These are phyloP conservation scores for Drosophila trichaetosa DNA, from an alignment of 2,888 invertebrate genomes.

Conservation along the genomic window DNA sequence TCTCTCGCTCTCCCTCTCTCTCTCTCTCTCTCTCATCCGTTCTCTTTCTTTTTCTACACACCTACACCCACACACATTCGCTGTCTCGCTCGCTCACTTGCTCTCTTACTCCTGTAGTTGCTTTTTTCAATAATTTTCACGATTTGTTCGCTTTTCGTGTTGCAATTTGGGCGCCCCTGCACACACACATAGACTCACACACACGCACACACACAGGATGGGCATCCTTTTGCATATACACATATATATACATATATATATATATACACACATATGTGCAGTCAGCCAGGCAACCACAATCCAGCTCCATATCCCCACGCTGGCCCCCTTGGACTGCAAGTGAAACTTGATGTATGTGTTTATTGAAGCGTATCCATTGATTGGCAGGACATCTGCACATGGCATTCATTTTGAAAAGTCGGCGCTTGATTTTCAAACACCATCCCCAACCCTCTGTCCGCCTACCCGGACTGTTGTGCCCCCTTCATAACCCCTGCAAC, in stretches of 20 bases:
- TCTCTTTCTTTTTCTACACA: slow-evolving; percentile 1
- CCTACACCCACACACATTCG: slow-evolving; percentile 1
- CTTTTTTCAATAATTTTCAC: slow-evolving; percentile 74
- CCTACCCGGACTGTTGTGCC: background rate
- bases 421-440: slow-evolving; percentile 41
- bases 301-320: slow-evolving; percentile 1
- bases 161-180: slow-evolving; percentile 65
- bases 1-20: background rate
- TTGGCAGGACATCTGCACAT: slow-evolving; percentile 85
- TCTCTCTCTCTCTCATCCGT: slow-evolving; percentile 1
- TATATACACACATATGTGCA: slow-evolving; percentile 39
- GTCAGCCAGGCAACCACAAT: slow-evolving; percentile 55
- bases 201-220: slow-evolving; percentile 7
- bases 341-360: slow-evolving; percentile 74
- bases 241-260: background rate
- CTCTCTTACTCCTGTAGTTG: slow-evolving; percentile 28
- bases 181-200: background rate
- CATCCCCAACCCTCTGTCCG: background rate
- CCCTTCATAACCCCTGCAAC: background rate
- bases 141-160: slow-evolving; percentile 77
- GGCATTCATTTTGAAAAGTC: slow-evolving; percentile 82
- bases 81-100: slow-evolving; percentile 13
- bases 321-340: slow-evolving; percentile 37
- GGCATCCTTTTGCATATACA: slow-evolving; percentile 54
- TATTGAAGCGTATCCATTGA: slow-evolving; percentile 83